Percentiles rank a stretch among this genome's conserved stretches.
These are phyloP conservation scores for Raja brachyura DNA, from an alignment of 2,113 vertebrate genomes.

Conservation along the genomic window DNA sequence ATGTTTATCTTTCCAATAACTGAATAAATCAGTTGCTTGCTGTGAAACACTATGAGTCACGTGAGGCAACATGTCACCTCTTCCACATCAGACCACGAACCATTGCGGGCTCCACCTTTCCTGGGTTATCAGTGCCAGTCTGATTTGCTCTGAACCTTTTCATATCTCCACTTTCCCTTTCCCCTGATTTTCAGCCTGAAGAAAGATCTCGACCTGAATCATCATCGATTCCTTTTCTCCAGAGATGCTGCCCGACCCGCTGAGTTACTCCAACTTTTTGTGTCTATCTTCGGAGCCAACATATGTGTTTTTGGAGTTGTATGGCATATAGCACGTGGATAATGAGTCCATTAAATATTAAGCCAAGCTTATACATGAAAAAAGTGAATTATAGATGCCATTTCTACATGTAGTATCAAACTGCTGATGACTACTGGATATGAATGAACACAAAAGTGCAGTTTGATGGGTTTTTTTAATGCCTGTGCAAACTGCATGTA, in stretches of 20 bases:
- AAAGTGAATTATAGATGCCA: background rate
- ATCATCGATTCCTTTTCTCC: too few relatives aligned
- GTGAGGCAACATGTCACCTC: background rate
- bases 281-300: too few relatives aligned
- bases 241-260: too few relatives aligned
- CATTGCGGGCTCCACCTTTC: too few relatives aligned
- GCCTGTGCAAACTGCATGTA: background rate
- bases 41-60: background rate
- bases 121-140: too few relatives aligned
- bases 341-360: slow-evolving; percentile 12
- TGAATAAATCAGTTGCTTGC: background rate
- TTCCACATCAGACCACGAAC: too few relatives aligned
- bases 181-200: too few relatives aligned
- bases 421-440: background rate
- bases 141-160: too few relatives aligned
- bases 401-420: background rate
- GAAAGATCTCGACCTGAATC: too few relatives aligned
- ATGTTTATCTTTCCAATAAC: background rate
- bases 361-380: background rate
- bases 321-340: background rate
- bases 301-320: background rate
- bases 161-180: too few relatives aligned
- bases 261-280: too few relatives aligned
- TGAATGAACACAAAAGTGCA: background rate
- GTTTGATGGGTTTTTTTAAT: background rate